Evolutionary conservation across 1,140 invertebrate genomes (phyloP).

Genomic region (Chrysomallon squamiferum): DNA sequence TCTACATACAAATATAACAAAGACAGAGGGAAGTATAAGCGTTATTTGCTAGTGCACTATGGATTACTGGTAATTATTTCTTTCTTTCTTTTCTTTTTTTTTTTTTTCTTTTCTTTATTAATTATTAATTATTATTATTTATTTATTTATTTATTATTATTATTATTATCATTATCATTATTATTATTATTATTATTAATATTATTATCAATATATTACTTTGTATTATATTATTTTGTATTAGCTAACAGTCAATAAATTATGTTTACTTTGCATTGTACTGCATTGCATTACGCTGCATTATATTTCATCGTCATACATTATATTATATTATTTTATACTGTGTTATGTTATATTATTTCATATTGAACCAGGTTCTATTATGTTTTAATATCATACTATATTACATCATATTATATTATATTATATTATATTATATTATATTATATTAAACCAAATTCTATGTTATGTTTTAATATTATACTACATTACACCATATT

Average conservation of each 20-base stretch:
- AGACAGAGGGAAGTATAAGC: no score
- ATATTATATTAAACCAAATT: no score
- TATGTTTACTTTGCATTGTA: background rate
- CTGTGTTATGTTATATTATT: background rate
- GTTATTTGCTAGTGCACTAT: no score
- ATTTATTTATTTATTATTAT: background rate
- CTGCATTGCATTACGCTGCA: background rate
- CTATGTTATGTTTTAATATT: no score
- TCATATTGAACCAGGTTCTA: background rate
- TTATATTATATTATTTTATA: background rate
- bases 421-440: background rate
- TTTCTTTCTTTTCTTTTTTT: no score
- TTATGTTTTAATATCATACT: background rate
- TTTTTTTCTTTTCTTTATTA: background rate
- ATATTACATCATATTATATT: background rate
- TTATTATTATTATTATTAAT: background rate
- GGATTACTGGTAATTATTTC: no score
- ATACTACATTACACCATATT: no score
- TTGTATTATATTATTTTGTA: conserved; percentile 1
- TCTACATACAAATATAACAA: no score
- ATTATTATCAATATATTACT: background rate
- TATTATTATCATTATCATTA: background rate
- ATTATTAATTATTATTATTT: background rate
- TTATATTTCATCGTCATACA: background rate
- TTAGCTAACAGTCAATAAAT: no score